A percentile compares a stretch with the other conserved stretches of the same genome.
These are phyloP conservation scores for Tachypleus tridentatus DNA, from an alignment of 1,140 invertebrate species.

Conservation along the genomic window DNA sequence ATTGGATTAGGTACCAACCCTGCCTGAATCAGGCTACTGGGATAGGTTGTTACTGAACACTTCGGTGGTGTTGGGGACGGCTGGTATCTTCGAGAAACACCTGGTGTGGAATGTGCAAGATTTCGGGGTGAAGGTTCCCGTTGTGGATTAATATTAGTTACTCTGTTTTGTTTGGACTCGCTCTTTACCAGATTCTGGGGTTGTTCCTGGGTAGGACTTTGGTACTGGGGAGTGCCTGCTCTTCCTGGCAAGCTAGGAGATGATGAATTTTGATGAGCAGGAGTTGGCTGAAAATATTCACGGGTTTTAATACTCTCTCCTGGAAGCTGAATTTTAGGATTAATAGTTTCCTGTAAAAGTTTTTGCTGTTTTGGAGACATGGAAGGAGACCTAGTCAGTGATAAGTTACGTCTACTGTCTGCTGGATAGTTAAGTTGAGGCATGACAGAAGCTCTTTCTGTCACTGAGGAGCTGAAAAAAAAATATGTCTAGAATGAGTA, in stretches of 20 bases:
- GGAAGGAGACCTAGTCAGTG: slow-evolving; percentile 5
- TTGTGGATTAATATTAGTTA: neutral
- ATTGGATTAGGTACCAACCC: slow-evolving; percentile 38
- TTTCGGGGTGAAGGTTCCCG: slow-evolving; percentile 22
- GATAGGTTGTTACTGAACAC: slow-evolving; percentile 7
- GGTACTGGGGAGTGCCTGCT: neutral
- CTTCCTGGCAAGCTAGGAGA: slow-evolving; percentile 7
- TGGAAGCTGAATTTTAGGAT: slow-evolving; percentile 9
- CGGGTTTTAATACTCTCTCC: slow-evolving; percentile 18
- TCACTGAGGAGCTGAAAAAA: neutral
- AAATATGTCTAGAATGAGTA: slow-evolving; percentile 3
- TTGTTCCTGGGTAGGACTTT: slow-evolving; percentile 10
- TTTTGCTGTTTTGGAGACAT: slow-evolving; percentile 1
- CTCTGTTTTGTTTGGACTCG: slow-evolving; percentile 10
- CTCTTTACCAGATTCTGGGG: slow-evolving; percentile 23
- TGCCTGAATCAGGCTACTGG: slow-evolving; percentile 35
- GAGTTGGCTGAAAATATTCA: slow-evolving; percentile 20
- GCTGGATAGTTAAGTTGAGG: too few species aligned
- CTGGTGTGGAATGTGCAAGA: slow-evolving; percentile 9
- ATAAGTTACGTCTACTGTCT: neutral
- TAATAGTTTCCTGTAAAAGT: too few species aligned
- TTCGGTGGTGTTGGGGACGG: slow-evolving; percentile 2
- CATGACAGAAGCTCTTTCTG: too few species aligned
- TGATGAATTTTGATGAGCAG: slow-evolving; percentile 17
- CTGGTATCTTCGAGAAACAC: neutral